These are phyloP conservation scores for Ferdinandea cuprea DNA, from an alignment of 2,888 invertebrate species.

Conservation along the genomic window DNA sequence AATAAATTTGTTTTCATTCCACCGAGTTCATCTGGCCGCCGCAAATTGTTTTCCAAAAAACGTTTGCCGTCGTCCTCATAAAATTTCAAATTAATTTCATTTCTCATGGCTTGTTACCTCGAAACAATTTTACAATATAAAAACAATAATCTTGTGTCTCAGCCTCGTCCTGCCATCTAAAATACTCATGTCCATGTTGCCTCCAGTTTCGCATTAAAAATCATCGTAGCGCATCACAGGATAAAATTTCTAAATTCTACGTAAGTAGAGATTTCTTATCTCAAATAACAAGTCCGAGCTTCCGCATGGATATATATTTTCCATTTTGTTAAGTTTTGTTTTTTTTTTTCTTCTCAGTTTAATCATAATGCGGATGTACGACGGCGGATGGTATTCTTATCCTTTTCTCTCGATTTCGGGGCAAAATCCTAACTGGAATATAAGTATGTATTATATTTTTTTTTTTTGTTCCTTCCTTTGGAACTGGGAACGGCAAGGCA, in stretches of 20 bases:
- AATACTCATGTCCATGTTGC: neutral
- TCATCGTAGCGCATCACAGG: conserved; percentile 25
- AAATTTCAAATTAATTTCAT: conserved; percentile 27
- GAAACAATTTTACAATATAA: neutral
- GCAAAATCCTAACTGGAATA: neutral
- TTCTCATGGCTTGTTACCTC: conserved; percentile 25
- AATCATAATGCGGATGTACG: conserved; percentile 40
- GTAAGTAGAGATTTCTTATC: conserved; percentile 2
- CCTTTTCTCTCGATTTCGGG: conserved; percentile 32
- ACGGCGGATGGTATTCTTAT: conserved; percentile 7
- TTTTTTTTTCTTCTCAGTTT: conserved; percentile 19
- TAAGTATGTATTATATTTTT: neutral
- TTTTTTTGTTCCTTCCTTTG: neutral
- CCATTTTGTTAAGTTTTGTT: conserved; percentile 20
- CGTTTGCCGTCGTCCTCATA: neutral
- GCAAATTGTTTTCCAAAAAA: neutral
- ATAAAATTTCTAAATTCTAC: conserved; percentile 5
- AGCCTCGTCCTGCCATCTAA: neutral
- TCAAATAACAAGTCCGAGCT: conserved; percentile 3
- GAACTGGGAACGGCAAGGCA: neutral
- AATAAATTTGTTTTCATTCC: too few species aligned
- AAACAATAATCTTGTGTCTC: conserved; percentile 8
- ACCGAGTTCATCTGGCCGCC: neutral
- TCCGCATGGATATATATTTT: conserved; percentile 1
- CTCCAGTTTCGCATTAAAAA: conserved; percentile 11